Evolutionary conservation across 1,140 invertebrate species (phyloP).

Genomic region (Drosophila mojavensis): DNA sequence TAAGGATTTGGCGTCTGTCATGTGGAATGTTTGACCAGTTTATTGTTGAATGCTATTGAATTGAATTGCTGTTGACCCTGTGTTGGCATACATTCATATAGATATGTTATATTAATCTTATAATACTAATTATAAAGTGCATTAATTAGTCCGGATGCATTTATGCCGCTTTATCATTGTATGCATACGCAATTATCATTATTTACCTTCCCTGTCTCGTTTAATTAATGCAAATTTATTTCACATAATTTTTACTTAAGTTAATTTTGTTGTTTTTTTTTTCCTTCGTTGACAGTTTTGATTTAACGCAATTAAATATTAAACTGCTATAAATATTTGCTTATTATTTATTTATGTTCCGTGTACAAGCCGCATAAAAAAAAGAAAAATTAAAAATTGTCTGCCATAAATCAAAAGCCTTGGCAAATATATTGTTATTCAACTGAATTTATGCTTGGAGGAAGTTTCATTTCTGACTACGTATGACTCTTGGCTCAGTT

Average conservation of each 20-base stretch:
- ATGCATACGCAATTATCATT: conserved; percentile 46
- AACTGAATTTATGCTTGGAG: conserved; percentile 45
- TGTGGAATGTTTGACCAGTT: conserved; percentile 64
- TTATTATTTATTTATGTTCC: background rate
- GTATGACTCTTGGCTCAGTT: background rate
- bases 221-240: conserved; percentile 59
- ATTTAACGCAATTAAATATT: conserved; percentile 42
- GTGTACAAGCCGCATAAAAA: conserved; percentile 2
- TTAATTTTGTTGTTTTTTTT: background rate
- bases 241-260: conserved; percentile 30
- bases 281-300: conserved; percentile 22
- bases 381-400: conserved; percentile 6
- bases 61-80: conserved; percentile 30
- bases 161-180: conserved; percentile 46
- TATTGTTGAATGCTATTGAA: conserved; percentile 58
- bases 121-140: conserved; percentile 64
- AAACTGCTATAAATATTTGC: conserved; percentile 4
- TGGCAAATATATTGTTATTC: conserved; percentile 35
- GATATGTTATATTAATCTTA: conserved; percentile 37
- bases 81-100: conserved; percentile 13
- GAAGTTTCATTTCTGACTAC: conserved; percentile 12
- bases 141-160: conserved; percentile 64
- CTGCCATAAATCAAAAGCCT: conserved; percentile 61
- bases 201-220: conserved; percentile 34
- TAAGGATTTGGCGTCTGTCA: conserved; percentile 21